phyloP scores from a whole-genome alignment of 2,113 vertebrate genomes.

The Chloroceryle aenea region DNA sequence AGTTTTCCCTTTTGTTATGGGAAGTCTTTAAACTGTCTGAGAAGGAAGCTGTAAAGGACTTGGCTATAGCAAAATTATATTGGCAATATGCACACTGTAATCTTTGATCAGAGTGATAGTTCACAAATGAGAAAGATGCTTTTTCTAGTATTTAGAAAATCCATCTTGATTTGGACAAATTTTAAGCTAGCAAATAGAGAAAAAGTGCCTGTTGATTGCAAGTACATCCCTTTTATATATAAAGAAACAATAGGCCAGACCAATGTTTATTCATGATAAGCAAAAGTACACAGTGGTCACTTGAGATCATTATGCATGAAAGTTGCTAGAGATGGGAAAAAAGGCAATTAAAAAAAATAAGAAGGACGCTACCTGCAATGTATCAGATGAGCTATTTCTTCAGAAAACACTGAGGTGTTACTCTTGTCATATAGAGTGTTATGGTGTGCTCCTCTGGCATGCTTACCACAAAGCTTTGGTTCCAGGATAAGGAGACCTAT shows the following conservation, averaged over 20 bases:
- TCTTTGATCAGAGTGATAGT: not conserved
- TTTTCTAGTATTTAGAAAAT: not conserved
- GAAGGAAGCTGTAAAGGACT: not conserved
- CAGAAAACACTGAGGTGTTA: not conserved
- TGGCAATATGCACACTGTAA: not conserved
- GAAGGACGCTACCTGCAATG: not conserved
- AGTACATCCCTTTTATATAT: not conserved
- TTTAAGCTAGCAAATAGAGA: not conserved
- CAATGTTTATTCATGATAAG: not conserved
- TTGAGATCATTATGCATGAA: not conserved
- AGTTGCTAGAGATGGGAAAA: not conserved
- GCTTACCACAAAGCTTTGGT: not conserved
- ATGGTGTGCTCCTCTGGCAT: not conserved
- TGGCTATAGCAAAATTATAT: not conserved
- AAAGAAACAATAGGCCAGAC: not conserved
- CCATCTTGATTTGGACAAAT: not conserved
- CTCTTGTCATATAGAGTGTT: not conserved
- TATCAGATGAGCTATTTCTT: not conserved
- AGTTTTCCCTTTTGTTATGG: not conserved
- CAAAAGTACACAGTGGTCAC: not conserved
- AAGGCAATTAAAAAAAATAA: not conserved
- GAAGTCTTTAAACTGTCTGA: not conserved
- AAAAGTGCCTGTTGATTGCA: not conserved
- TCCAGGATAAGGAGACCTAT: not conserved
- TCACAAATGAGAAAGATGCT: not conserved